Evolutionary conservation across 2,113 vertebrate genomes (phyloP).

Genomic region (Danionella cerebrum): DNA sequence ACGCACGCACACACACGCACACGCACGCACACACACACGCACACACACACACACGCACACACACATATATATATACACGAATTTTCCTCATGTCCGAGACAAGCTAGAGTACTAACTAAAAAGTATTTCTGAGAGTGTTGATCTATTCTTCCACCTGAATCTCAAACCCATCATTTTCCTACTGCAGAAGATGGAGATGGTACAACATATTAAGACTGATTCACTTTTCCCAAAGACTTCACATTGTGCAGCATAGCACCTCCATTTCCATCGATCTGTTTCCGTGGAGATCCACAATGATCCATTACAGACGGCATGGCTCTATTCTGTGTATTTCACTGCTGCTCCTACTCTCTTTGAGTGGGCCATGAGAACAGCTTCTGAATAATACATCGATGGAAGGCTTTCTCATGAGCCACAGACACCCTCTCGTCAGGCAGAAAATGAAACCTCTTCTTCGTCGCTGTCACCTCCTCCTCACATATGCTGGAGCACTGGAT

Average conservation of each 20-base stretch:
- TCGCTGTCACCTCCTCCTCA: background rate
- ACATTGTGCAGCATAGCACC: background rate
- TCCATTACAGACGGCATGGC: constrained; percentile 20
- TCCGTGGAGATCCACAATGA: constrained; percentile 7
- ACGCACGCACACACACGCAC: no score
- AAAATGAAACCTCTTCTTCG: constrained; percentile 29
- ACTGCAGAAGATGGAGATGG: background rate
- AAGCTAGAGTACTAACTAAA: background rate
- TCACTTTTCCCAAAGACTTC: background rate
- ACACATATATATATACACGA: no score
- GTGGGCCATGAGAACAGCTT: constrained; percentile 1
- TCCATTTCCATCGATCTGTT: background rate
- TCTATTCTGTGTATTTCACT: constrained; percentile 15
- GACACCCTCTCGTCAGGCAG: constrained; percentile 1
- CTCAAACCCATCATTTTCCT: background rate
- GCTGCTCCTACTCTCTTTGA: background rate
- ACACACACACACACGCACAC: no score
- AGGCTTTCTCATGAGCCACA: background rate
- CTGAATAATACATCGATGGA: constrained; percentile 25
- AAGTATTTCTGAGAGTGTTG: background rate
- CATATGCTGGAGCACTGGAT: background rate
- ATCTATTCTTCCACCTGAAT: background rate
- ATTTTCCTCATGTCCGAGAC: no score
- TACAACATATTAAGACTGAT: background rate
- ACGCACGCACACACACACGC: no score